phyloP scores from a whole-genome alignment of 2,113 vertebrate species.

The Camelus dromedarius region DNA sequence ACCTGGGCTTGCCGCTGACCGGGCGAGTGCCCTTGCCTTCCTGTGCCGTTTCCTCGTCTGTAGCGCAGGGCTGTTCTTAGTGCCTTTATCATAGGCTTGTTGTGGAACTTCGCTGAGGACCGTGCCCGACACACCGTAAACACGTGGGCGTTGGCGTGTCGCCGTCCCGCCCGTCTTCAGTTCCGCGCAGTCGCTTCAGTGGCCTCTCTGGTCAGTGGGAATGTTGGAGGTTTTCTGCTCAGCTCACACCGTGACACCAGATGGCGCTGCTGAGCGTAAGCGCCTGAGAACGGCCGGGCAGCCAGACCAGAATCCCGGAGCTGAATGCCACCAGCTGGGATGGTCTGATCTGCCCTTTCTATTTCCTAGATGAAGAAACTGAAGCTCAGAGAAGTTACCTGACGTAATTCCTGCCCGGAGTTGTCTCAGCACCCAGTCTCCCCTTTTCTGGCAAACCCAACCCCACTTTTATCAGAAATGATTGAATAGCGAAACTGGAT shows the following conservation, averaged over 20 bases:
- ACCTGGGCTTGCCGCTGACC: not conserved
- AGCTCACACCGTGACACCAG: constrained; percentile 51
- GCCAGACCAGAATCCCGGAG: not conserved
- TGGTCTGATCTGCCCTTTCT: not conserved
- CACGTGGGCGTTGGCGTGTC: too few species aligned
- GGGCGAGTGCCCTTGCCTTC: not conserved
- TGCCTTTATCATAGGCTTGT: not conserved
- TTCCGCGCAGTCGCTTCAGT: not conserved
- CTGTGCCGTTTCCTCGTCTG: not conserved
- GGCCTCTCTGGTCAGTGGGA: not conserved
- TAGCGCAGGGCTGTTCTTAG: not conserved
- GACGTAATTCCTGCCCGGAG: not conserved
- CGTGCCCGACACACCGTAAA: not conserved
- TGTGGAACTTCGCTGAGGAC: not conserved
- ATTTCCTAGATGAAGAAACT: constrained; percentile 14
- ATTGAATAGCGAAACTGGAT: not conserved
- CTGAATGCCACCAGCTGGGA: not conserved
- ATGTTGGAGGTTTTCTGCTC: not conserved
- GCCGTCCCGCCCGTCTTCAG: not conserved
- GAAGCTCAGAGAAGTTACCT: not conserved
- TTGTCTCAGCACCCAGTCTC: not conserved
- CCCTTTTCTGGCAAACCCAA: not conserved
- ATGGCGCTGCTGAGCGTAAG: constrained; percentile 68
- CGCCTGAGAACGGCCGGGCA: not conserved
- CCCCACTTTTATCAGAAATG: not conserved